phyloP scores from a whole-genome alignment of 2,888 invertebrate genomes.

The Morpho achilles region DNA sequence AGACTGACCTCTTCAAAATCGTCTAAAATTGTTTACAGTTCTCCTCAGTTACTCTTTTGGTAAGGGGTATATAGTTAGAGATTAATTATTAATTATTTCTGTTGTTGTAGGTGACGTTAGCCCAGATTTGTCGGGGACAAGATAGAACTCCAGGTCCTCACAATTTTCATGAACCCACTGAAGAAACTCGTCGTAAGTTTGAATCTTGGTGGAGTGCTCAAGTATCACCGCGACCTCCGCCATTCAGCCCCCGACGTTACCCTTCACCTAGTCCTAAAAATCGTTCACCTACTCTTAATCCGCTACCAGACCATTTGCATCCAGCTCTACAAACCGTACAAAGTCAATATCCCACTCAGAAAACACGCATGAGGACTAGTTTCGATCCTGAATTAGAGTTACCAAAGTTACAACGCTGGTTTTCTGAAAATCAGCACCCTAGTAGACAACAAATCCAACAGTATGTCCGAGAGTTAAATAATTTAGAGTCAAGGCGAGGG shows the following conservation, averaged over 20 bases:
- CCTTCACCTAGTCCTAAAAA: constrained; percentile 74
- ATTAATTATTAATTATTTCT: constrained; percentile 29
- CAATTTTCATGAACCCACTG: constrained; percentile 84
- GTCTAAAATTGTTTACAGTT: constrained; percentile 69
- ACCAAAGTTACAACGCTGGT: constrained; percentile 98
- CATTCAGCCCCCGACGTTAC: constrained; percentile 72
- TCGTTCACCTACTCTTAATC: constrained; percentile 65
- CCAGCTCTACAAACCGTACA: constrained; percentile 88
- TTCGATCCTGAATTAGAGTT: constrained; percentile 98
- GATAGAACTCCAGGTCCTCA: constrained; percentile 83
- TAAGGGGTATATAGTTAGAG: constrained; percentile 28
- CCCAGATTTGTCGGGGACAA: constrained; percentile 90
- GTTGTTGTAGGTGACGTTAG: constrained; percentile 85
- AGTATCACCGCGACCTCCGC: constrained; percentile 80
- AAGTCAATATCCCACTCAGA: constrained; percentile 88
- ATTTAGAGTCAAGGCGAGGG: constrained; percentile 93
- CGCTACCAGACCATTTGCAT: constrained; percentile 80
- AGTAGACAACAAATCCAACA: constrained; percentile 97
- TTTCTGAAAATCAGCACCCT: constrained; percentile 97
- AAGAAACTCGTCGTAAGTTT: constrained; percentile 92
- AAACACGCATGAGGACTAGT: constrained; percentile 96
- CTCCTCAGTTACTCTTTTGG: constrained; percentile 47
- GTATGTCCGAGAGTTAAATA: constrained; percentile 96
- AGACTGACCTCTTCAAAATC: constrained; percentile 76
- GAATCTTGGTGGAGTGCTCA: constrained; percentile 94